phyloP scores from a whole-genome alignment of 2,113 vertebrate species.

The Catharus fuscescens region DNA sequence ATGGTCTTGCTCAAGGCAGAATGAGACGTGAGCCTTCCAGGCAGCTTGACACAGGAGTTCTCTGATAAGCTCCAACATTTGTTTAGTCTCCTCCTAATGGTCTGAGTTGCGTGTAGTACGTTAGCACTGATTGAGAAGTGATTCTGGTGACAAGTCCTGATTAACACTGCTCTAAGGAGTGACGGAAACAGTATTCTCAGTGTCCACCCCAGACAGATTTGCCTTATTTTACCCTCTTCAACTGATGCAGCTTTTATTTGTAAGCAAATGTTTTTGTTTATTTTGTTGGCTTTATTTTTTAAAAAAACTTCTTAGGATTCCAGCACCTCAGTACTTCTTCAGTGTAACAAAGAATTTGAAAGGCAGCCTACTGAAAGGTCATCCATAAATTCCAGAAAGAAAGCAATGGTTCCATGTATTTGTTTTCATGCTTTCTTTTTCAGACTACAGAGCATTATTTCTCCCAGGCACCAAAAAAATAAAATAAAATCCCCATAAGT shows the following conservation, averaged over 20 bases:
- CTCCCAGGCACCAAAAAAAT: too few relatives aligned
- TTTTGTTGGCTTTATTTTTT: neutral
- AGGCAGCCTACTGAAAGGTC: neutral
- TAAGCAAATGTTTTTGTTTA: neutral
- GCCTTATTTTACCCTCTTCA: neutral
- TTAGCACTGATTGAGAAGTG: neutral
- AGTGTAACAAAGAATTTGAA: neutral
- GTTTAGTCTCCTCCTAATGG: neutral
- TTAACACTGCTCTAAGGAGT: neutral
- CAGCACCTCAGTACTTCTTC: neutral
- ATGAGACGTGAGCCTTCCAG: neutral
- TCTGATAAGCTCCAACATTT: neutral
- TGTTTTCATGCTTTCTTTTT: neutral
- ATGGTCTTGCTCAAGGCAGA: neutral
- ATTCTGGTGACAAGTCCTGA: neutral
- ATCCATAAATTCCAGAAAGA: neutral
- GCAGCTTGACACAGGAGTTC: neutral
- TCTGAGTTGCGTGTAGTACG: accelerated
- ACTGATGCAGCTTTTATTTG: neutral
- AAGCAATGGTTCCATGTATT: neutral
- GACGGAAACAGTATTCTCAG: neutral
- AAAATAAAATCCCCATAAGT: neutral
- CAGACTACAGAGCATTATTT: neutral
- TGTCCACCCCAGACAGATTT: too few relatives aligned
- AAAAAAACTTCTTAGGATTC: neutral